Conservation (phyloP, 2,888 invertebrate species). For the Molanna angustata region DNA sequence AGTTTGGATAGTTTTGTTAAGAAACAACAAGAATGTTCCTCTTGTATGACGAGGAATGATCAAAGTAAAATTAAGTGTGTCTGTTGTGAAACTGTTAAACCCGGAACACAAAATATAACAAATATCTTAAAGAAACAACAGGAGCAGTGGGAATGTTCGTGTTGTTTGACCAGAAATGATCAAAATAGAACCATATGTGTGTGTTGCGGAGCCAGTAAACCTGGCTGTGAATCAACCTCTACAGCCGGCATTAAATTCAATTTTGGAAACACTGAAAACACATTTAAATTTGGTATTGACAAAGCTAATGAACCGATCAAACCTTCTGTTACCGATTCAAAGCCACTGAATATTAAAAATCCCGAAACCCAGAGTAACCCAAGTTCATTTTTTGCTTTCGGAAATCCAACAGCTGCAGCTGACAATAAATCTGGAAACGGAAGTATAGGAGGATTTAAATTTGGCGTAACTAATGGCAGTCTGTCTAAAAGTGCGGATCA, state of each 20-base stretch:
- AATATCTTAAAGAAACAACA: slow-evolving; percentile 36
- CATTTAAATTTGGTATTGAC: slow-evolving; percentile 53
- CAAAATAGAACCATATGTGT: slow-evolving; percentile 48
- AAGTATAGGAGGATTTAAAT: slow-evolving; percentile 35
- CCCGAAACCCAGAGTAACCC: slow-evolving; percentile 34
- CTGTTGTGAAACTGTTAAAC: slow-evolving; percentile 53
- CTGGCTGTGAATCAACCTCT: slow-evolving; percentile 38
- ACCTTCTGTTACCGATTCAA: not conserved
- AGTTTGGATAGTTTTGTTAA: slow-evolving; percentile 30
- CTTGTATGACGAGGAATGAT: slow-evolving; percentile 61
- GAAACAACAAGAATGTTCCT: slow-evolving; percentile 51
- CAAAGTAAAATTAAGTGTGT: slow-evolving; percentile 46
- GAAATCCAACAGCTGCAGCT: slow-evolving; percentile 36
- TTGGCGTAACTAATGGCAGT: slow-evolving; percentile 35
- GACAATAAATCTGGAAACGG: slow-evolving; percentile 9
- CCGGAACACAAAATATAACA: slow-evolving; percentile 31
- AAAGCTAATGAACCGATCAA: slow-evolving; percentile 37
- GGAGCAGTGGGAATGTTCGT: slow-evolving; percentile 58
- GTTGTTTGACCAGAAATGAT: slow-evolving; percentile 60
- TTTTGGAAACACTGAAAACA: slow-evolving; percentile 34
- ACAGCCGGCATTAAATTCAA: slow-evolving; percentile 30
- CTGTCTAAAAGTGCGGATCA: not conserved
- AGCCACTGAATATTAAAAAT: slow-evolving; percentile 46
- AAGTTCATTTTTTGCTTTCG: slow-evolving; percentile 43
- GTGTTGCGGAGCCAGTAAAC: slow-evolving; percentile 58